Percentiles rank a stretch among this genome's conserved stretches.
These are phyloP conservation scores for Eumerus sabulonum DNA, from an alignment of 2,888 invertebrate genomes.

Conservation along the genomic window DNA sequence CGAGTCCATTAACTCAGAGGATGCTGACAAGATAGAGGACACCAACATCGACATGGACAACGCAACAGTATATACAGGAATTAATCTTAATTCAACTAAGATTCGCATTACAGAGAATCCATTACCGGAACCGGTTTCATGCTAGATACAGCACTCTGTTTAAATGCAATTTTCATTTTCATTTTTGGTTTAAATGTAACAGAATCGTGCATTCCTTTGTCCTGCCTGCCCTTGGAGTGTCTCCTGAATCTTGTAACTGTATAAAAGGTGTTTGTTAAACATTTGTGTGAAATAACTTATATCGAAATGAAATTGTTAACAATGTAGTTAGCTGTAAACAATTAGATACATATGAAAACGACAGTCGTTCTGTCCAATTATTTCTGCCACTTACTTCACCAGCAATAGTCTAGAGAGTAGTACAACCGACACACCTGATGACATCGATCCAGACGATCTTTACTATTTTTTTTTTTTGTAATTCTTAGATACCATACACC, in stretches of 20 bases:
- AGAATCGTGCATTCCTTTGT: conserved; percentile 43
- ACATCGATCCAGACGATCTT: neutral
- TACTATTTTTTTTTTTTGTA: conserved; percentile 17
- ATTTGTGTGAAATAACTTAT: conserved; percentile 23
- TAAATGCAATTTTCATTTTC: conserved; percentile 2
- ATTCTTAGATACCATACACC: conserved; percentile 20
- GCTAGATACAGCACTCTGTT: conserved; percentile 71
- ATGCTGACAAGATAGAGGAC: conserved; percentile 66
- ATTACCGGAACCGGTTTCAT: conserved; percentile 78
- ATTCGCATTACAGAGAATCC: conserved; percentile 79
- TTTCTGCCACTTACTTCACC: no score
- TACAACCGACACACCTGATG: conserved; percentile 8
- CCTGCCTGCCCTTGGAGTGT: conserved; percentile 52
- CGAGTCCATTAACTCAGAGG: conserved; percentile 68
- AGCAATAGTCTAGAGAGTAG: conserved; percentile 35
- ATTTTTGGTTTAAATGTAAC: neutral
- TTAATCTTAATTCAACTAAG: conserved; percentile 73
- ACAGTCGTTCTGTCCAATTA: conserved; percentile 9
- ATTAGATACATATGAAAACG: neutral
- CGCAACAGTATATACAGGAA: conserved; percentile 74
- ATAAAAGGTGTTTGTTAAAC: conserved; percentile 7
- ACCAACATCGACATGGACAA: conserved; percentile 70
- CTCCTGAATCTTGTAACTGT: conserved; percentile 8
- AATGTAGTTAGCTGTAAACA: conserved; percentile 57
- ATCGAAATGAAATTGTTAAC: conserved; percentile 40